phyloP scores from a whole-genome alignment of 2,113 vertebrate genomes.

The Podarcis raffonei region DNA sequence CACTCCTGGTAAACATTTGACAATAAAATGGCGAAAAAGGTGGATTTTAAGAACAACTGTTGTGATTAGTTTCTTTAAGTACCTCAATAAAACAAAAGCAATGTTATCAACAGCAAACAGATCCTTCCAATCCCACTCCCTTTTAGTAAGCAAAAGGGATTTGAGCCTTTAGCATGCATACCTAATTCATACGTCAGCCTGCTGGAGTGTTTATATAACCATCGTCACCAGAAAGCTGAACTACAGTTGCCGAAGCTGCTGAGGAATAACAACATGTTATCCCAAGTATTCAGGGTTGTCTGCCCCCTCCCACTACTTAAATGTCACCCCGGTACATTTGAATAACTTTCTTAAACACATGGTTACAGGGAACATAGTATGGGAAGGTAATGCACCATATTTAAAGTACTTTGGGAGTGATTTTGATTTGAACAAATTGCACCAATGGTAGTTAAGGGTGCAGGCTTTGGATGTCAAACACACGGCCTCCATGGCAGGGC shows the following conservation, averaged over 20 bases:
- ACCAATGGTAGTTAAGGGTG: not conserved
- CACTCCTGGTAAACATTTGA: not conserved
- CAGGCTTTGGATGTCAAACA: too few relatives aligned
- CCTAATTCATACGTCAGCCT: not conserved
- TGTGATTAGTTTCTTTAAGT: not conserved
- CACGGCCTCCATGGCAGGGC: not conserved
- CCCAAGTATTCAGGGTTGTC: not conserved
- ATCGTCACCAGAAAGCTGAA: not conserved
- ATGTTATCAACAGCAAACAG: not conserved
- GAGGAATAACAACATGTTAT: not conserved
- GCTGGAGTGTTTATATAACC: not conserved
- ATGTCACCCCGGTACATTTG: not conserved
- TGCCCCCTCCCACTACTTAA: not conserved
- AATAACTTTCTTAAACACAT: not conserved
- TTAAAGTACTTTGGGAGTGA: not conserved
- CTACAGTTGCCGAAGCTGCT: not conserved
- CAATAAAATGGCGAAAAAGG: not conserved
- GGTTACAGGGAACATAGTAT: not conserved
- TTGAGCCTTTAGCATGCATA: not conserved
- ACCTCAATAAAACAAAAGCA: not conserved
- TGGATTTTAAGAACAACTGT: not conserved
- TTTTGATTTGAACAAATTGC: not conserved
- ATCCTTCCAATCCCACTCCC: not conserved
- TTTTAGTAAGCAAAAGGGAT: not conserved
- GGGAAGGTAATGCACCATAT: too few relatives aligned